Base-by-base conservation (phyloP, 2,888 invertebrate species). In the Pasiphila rectangulata region DNA sequence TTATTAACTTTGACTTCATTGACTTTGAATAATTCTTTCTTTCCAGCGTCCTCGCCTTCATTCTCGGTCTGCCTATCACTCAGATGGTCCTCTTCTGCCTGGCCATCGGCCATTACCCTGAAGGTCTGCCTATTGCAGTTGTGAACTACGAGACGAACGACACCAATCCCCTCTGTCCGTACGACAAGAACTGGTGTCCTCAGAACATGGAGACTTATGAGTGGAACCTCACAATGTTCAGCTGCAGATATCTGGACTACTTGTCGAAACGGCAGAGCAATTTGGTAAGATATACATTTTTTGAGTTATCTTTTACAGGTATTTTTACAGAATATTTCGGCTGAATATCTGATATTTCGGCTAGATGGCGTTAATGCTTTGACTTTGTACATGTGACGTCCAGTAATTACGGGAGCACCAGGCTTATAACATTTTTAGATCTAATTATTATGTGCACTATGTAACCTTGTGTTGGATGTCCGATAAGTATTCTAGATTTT, bases 11-110 rank as follows among this genome's bases (percentile, higher is more conserved):
- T n/a, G n/a, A 6, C 21, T 3, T 7, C 21, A 21, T 21, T 7
- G 7, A 21, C 21, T 6, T 6, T 6, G 6, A 27, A 27, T 2
- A 3, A 6, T 20, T 17, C 1, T 30, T 36, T 20, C 0, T 9
- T 46, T 47, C 2, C 47, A 95, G 95, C 0, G 91, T 96, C 23
- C 92, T 98, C 90, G 76, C 94, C 32, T 97, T 97, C 78, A 94
- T 97, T 60, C 92, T 96, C 54, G 93, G 94, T 7, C 88, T 98
- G 38, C 98, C 98, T 0, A 92, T 96, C 1, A 90, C 94, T 1
- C 96, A 98, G 87, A 96, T 95, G 67, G 85, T 96, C 13, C 82
- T 98, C 32, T 98, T 97, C 86, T 97, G 97, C 72, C 81, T 95
- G 37, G 94, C 97, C 9, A 95, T 97, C 61, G 96, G 96, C n/a